Conservation (phyloP, 2,888 invertebrate species). For the Didymodactylos carnosus region DNA sequence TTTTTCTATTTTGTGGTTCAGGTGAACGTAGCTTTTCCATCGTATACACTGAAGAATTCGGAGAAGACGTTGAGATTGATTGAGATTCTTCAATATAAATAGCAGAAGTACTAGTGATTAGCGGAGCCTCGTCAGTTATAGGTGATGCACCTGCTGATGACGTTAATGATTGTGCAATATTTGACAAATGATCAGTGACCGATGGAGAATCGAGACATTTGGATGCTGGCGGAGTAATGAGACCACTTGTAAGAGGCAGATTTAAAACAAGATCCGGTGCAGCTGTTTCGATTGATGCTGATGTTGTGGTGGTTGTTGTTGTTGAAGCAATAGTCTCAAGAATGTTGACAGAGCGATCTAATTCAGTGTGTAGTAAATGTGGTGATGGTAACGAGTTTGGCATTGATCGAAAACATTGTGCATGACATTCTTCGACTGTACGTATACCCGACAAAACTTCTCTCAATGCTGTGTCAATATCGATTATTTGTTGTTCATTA, state of each 20-base stretch:
- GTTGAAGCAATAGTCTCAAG: neutral
- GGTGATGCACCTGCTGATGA: neutral
- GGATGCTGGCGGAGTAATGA: neutral
- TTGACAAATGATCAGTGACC: neutral
- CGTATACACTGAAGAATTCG: neutral
- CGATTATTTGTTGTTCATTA: constrained; percentile 14
- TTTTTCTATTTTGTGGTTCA: neutral
- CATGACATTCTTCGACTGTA: neutral
- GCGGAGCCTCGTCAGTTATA: neutral
- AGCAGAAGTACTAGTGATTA: no score
- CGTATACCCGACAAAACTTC: constrained; percentile 29
- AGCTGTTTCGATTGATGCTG: no score
- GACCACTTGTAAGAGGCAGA: neutral
- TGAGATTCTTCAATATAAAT: neutral
- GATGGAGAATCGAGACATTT: neutral
- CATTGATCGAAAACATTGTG: neutral
- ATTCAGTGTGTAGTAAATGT: neutral
- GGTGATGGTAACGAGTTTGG: no score
- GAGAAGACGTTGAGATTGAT: neutral
- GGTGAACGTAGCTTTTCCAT: no score
- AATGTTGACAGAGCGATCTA: neutral
- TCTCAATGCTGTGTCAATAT: constrained; percentile 32
- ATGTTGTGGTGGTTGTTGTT: neutral
- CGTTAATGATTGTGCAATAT: neutral
- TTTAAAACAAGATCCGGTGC: neutral